Conservation (phyloP, 2,113 vertebrate genomes). For the Micromys minutus region DNA sequence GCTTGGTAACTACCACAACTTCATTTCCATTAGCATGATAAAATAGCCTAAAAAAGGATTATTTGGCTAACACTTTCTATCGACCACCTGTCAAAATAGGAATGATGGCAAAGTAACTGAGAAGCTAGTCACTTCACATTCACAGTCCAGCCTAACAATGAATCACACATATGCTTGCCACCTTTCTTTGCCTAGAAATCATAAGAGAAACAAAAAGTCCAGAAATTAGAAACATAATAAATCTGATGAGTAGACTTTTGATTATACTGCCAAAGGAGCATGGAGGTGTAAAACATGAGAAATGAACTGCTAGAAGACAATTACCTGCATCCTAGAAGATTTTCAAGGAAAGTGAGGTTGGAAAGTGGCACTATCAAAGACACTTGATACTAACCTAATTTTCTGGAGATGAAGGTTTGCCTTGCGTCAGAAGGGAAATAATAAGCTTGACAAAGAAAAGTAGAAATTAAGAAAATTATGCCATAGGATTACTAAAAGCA, state of each 20-base stretch:
- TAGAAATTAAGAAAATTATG: background rate
- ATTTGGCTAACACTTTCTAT: no score
- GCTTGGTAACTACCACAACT: background rate
- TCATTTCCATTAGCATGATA: background rate
- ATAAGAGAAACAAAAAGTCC: background rate
- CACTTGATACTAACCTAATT: background rate
- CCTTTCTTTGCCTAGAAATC: background rate
- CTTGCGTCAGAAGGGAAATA: background rate
- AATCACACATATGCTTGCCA: no score
- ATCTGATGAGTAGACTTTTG: background rate
- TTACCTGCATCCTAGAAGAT: background rate
- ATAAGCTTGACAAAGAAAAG: background rate
- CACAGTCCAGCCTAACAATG: background rate
- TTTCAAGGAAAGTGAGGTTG: background rate
- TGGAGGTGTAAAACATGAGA: background rate
- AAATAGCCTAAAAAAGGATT: background rate
- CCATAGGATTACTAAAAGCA: background rate
- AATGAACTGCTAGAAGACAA: background rate
- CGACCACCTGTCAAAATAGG: no score
- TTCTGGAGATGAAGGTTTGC: background rate
- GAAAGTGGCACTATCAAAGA: background rate
- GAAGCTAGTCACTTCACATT: background rate
- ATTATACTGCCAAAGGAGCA: background rate
- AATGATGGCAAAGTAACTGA: background rate
- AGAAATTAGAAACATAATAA: background rate